Conservation (phyloP, 2,888 invertebrate species). For the Machimus atricapillus region DNA sequence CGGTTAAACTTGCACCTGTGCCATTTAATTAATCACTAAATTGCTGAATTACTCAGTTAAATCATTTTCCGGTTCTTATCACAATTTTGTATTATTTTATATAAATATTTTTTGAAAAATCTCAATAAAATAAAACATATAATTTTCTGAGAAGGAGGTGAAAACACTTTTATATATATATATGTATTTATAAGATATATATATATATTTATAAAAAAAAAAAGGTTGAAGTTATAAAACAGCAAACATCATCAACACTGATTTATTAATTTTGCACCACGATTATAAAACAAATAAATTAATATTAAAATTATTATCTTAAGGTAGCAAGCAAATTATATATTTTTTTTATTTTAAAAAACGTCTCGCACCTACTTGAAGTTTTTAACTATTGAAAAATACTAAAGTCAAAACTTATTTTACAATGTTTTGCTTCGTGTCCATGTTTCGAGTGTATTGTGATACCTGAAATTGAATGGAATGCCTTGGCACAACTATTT, state of each 20-base stretch:
- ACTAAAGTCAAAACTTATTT: slow-evolving; percentile 1
- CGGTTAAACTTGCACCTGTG: neutral
- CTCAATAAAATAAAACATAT: neutral
- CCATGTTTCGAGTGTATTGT: neutral
- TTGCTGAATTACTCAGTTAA: neutral
- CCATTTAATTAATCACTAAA: neutral
- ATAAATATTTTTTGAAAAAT: neutral
- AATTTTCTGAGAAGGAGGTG: neutral
- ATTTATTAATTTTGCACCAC: too few relatives aligned
- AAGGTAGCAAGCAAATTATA: too few relatives aligned
- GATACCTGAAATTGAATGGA: neutral
- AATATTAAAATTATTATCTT: neutral
- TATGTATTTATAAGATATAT: too few relatives aligned
- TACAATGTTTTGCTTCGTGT: slow-evolving; percentile 18
- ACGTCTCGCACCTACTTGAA: slow-evolving; percentile 20
- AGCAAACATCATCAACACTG: neutral
- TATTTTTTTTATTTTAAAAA: neutral
- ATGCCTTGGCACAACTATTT: neutral
- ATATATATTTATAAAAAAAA: neutral
- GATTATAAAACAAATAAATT: neutral
- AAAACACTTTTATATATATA: neutral
- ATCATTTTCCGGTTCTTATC: neutral
- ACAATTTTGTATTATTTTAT: neutral
- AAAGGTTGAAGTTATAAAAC: neutral
- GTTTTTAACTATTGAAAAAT: slow-evolving; percentile 2